Evolutionary conservation across 2,888 invertebrate species (phyloP), one percentile per base, ranked within the genome.

Genomic region (Anorthoa munda): DNA sequence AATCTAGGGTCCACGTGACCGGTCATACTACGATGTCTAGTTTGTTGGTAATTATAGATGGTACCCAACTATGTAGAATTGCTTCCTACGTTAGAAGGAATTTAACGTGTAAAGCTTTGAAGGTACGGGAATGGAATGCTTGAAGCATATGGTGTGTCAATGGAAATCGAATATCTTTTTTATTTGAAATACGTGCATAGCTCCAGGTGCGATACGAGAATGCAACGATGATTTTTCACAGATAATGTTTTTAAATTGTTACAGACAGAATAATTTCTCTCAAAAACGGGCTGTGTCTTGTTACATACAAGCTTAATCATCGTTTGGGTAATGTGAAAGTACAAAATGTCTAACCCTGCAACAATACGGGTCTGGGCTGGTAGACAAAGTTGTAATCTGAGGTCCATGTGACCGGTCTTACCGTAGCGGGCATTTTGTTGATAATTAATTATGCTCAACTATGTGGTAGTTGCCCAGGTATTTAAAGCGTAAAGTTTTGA

Each of bases 1-100:
- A 55, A 67, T 82, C 59, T 71, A 55, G 61, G 79, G 75, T 64
- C 64, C 31, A 64, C 69, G 56, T 59, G 63, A 56, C 68, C 61
- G n/a, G 48, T 12, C 13, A 46, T 72, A 48, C 48, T 64, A 12
- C 13, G 15, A 26, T n/a, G 55, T 21, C 18, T 51, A 46, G 17
- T 66, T 17, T 26, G 55, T 26, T 45, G 61, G 26, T 4, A 26
- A 26, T 39, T 58, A 68, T 26, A 26, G 26, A 53, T 66, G 50
- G 26, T 26, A 4, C 13, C 63, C 3, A 53, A 53, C 12, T 55
- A 51, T 66, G 50, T 77, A 15, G 15, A 50, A 59, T 53, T 53
- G 5, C 21, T 17, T 60, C n/a, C n/a, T 26, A 51, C 3, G 18
- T 61, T 55, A 23, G 50, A 15, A 46, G 12, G 4, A 7, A 53